Evolutionary conservation across 92 coral and sea anemone species (phyloP).

Genomic region (Virgularia gustaviana): DNA sequence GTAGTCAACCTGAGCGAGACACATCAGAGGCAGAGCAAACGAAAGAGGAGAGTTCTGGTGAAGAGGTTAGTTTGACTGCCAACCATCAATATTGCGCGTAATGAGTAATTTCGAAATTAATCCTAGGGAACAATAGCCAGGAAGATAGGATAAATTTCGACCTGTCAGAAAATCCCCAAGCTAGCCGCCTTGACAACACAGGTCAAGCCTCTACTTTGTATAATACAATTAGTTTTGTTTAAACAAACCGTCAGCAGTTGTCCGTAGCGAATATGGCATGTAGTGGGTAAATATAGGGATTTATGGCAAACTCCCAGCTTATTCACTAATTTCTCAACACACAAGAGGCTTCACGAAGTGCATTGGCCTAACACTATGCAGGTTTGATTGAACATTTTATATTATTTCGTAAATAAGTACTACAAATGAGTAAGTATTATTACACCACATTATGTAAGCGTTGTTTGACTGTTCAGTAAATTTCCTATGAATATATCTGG

Average conservation of each 20-base stretch:
- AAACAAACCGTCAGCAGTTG: slow-evolving; percentile 20
- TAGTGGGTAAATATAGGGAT: slow-evolving; percentile 19
- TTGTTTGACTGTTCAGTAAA: no score
- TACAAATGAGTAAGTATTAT: no score
- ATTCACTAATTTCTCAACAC: not conserved
- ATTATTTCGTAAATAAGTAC: slow-evolving; percentile 6
- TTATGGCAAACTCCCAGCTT: slow-evolving; percentile 1
- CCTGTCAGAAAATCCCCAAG: not conserved
- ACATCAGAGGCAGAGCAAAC: no score
- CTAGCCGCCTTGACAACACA: slow-evolving; percentile 17
- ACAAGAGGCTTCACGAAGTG: not conserved
- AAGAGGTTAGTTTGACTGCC: not conserved
- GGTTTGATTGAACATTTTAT: not conserved
- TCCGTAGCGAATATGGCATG: slow-evolving; percentile 19
- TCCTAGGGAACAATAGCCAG: no score
- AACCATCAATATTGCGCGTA: not conserved
- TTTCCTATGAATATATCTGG: no score
- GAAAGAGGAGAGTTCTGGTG: no score
- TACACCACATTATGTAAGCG: no score
- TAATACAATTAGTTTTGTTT: slow-evolving; percentile 25
- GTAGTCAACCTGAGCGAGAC: no score
- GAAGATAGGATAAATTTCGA: not conserved
- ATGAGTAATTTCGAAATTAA: no score
- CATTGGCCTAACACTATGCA: not conserved
- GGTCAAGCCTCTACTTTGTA: slow-evolving; percentile 10